These are phyloP conservation scores for Callospermophilus lateralis DNA, from an alignment of 2,113 vertebrate genomes.

Conservation along the genomic window DNA sequence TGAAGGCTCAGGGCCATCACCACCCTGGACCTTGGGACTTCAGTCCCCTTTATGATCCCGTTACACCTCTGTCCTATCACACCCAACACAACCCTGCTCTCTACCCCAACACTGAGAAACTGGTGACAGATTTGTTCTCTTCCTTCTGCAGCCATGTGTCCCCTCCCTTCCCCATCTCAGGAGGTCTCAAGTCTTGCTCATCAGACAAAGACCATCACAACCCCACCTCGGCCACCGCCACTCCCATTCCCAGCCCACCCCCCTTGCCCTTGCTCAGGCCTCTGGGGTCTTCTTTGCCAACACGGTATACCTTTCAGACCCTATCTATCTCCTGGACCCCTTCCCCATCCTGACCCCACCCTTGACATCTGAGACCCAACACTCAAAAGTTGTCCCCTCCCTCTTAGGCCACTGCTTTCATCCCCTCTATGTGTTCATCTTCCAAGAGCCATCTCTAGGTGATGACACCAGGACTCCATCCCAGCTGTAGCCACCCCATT, in stretches of 20 bases:
- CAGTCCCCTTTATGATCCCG: neutral
- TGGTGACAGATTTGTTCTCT: neutral
- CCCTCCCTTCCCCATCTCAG: no score
- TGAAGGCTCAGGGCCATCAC: neutral
- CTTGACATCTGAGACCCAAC: neutral
- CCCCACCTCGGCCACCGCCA: neutral
- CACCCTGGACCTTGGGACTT: neutral
- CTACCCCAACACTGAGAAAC: neutral
- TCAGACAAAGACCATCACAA: neutral
- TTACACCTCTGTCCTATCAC: no score
- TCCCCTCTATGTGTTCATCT: fast-evolving
- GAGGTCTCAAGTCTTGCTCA: neutral
- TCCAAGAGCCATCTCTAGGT: neutral
- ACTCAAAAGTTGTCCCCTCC: fast-evolving
- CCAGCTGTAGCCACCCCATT: no score
- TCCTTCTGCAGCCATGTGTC: neutral
- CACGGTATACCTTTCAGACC: neutral
- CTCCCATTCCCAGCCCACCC: neutral
- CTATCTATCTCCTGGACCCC: neutral
- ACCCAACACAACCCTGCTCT: fast-evolving
- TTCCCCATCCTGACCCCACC: neutral
- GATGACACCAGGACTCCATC: neutral
- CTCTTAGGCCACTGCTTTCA: neutral
- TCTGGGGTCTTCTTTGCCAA: neutral
- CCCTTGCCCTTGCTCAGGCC: neutral